Evolutionary conservation across 2,888 invertebrate genomes (phyloP).

Genomic region (Bedellia somnulentella): DNA sequence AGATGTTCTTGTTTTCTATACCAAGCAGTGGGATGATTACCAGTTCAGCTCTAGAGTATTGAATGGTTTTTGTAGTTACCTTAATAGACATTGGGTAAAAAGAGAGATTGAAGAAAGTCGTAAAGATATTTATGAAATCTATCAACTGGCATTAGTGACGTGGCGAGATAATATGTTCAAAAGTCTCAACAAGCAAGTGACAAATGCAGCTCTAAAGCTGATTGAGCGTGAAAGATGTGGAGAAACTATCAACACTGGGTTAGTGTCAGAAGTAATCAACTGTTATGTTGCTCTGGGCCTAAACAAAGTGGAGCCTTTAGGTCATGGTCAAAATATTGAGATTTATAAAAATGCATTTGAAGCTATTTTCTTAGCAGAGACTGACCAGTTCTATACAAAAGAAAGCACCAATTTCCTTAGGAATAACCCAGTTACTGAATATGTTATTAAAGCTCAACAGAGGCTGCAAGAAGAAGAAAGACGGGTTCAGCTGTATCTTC

Average conservation of each 20-base stretch:
- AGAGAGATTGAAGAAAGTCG: conserved; percentile 97
- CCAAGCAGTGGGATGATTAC: conserved; percentile 97
- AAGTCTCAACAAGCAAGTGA: conserved; percentile 92
- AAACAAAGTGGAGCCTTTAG: conserved; percentile 89
- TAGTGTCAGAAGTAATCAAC: conserved; percentile 93
- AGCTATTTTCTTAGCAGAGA: conserved; percentile 91
- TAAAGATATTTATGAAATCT: conserved; percentile 97
- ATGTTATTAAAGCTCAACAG: conserved; percentile 97
- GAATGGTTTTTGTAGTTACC: conserved; percentile 95
- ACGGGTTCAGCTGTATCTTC: conserved; percentile 91
- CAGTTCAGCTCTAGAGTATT: conserved; percentile 96
- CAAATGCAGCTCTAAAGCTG: conserved; percentile 94
- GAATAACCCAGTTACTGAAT: conserved; percentile 96
- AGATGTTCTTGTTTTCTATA: conserved; percentile 94
- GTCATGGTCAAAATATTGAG: conserved; percentile 76
- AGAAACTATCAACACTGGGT: conserved; percentile 93
- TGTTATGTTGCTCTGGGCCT: conserved; percentile 95
- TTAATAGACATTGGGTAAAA: conserved; percentile 98
- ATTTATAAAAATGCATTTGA: conserved; percentile 95
- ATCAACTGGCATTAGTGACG: conserved; percentile 94
- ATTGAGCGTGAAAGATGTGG: conserved; percentile 96
- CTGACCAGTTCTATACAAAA: conserved; percentile 90
- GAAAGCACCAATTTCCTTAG: conserved; percentile 94
- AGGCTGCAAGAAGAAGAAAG: conserved; percentile 87
- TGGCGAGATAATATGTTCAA: conserved; percentile 97